These are phyloP conservation scores for Nemopilema nomurai DNA, from an alignment of 30 jellyfish, hydroid and myxozoan genomes.

Conservation along the genomic window DNA sequence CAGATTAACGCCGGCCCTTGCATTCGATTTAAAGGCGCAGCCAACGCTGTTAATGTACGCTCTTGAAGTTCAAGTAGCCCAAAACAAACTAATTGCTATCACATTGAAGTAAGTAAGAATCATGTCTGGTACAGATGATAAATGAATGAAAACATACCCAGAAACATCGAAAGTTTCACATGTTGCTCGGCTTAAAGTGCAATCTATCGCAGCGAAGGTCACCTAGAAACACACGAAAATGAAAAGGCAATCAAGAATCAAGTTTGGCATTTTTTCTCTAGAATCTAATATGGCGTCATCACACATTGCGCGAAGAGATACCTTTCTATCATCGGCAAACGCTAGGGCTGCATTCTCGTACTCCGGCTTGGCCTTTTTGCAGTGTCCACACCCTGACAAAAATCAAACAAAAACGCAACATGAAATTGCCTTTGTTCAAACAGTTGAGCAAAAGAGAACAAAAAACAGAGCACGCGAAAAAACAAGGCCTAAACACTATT, in stretches of 20 bases:
- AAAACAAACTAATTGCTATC: too few species aligned
- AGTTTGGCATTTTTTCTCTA: background rate
- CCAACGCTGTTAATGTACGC: too few species aligned
- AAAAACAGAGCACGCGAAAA: too few species aligned
- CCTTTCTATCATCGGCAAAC: slow-evolving; percentile 79
- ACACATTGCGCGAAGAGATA: slow-evolving; percentile 6
- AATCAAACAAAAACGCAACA: background rate
- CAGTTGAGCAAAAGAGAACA: too few species aligned
- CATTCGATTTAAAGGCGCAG: too few species aligned
- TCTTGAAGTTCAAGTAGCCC: background rate
- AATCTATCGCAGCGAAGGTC: slow-evolving; percentile 87
- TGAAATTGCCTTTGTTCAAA: too few species aligned
- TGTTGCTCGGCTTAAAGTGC: slow-evolving; percentile 64
- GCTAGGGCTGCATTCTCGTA: slow-evolving; percentile 76
- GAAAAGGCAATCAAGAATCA: background rate
- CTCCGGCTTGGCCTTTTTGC: slow-evolving; percentile 95
- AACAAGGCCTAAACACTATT: too few species aligned
- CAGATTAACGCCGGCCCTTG: too few species aligned
- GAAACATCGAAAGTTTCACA: slow-evolving; percentile 75
- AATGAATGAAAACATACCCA: slow-evolving; percentile 54
- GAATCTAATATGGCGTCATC: background rate
- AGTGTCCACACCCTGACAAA: slow-evolving; percentile 96
- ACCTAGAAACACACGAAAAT: slow-evolving; percentile 29
- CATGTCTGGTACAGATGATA: too few species aligned
- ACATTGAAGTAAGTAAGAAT: too few species aligned